A percentile compares a stretch with the other conserved stretches of the same genome.
phyloP scores from a whole-genome alignment of 2,113 vertebrate species.

The Oreochromis spilurus region DNA sequence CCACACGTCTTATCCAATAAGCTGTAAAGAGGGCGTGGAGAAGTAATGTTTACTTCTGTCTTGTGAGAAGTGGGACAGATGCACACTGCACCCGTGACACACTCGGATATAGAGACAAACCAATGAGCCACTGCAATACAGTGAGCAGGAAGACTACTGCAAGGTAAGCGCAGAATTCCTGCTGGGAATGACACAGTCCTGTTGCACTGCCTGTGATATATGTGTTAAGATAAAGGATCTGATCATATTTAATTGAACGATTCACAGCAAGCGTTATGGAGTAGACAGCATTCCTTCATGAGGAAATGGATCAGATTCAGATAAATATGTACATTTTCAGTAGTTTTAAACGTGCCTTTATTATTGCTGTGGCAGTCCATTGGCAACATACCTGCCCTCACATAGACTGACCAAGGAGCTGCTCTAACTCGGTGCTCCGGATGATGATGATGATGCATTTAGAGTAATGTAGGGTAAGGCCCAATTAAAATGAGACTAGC shows the following conservation, averaged over 20 bases:
- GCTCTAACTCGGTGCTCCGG: background rate
- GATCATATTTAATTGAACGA: background rate
- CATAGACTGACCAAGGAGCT: background rate
- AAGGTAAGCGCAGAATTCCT: constrained; percentile 41
- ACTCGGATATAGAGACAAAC: background rate
- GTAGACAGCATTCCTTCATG: background rate
- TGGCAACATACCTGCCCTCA: background rate
- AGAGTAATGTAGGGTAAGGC: constrained; percentile 57
- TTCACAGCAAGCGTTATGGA: background rate
- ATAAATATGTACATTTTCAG: background rate
- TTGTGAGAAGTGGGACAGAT: constrained; percentile 56
- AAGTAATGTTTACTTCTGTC: constrained; percentile 57
- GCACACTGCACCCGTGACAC: constrained; percentile 33
- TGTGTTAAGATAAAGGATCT: background rate
- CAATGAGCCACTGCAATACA: constrained; percentile 50
- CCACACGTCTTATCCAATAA: constrained; percentile 39
- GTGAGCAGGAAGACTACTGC: constrained; percentile 15
- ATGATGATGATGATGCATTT: constrained; percentile 38
- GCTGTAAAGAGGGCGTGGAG: constrained; percentile 20
- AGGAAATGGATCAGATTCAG: background rate
- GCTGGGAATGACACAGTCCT: background rate
- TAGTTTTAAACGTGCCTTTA: background rate
- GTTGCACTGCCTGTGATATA: background rate
- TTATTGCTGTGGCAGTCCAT: background rate
- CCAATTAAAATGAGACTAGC: constrained; percentile 58